Evolutionary conservation across 2,797 vertebrate genomes (phyloP).

Genomic region (Kryptopterus vitreolus): DNA sequence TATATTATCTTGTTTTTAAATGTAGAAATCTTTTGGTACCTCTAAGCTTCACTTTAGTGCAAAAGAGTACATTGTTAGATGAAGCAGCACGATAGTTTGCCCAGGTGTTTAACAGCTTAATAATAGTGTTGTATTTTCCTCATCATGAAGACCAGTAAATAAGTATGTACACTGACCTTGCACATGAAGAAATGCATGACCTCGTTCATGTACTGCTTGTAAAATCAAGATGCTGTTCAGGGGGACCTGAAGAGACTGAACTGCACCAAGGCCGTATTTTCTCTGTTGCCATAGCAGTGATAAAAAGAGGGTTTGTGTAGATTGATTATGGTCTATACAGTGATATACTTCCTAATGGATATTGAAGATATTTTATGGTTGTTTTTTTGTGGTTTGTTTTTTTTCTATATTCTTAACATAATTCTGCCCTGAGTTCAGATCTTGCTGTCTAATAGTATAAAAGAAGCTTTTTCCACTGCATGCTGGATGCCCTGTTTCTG

Average conservation of each 20-base stretch:
- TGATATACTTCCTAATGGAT: not conserved
- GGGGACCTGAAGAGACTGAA: not conserved
- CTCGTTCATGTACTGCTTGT: no score
- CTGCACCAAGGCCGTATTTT: not conserved
- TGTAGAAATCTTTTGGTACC: not conserved
- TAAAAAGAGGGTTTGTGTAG: not conserved
- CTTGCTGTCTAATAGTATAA: not conserved
- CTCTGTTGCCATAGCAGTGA: not conserved
- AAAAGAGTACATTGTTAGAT: not conserved
- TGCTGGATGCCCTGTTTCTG: no score
- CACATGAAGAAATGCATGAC: not conserved
- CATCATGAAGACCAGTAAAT: no score
- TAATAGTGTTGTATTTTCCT: no score
- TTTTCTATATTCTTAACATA: not conserved
- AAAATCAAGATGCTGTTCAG: no score
- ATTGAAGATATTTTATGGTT: not conserved
- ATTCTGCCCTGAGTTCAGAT: not conserved
- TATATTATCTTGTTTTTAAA: not conserved
- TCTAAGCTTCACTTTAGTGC: not conserved
- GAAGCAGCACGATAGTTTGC: not conserved
- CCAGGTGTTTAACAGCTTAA: no score
- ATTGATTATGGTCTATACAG: not conserved
- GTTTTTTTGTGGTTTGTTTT: not conserved
- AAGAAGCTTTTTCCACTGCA: not conserved
- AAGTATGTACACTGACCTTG: not conserved